These are phyloP conservation scores for Podarcis muralis DNA, from an alignment of 2,113 vertebrate species.

Conservation along the genomic window DNA sequence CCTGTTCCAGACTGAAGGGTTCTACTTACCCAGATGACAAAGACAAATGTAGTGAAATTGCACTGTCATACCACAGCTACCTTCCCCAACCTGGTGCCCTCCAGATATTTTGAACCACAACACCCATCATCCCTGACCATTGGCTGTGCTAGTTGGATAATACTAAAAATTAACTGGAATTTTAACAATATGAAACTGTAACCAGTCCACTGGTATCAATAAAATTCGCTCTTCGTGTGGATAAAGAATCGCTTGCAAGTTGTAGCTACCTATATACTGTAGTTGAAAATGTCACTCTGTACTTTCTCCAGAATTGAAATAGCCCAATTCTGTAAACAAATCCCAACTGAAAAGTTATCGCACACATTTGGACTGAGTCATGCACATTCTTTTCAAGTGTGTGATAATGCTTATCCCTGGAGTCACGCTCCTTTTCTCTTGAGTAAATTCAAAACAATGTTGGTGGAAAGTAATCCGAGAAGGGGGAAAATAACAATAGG, in stretches of 20 bases:
- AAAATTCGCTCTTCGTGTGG: background rate
- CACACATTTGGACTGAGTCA: conserved; percentile 54
- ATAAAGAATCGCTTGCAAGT: background rate
- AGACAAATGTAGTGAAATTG: background rate
- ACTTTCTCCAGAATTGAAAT: conserved; percentile 17
- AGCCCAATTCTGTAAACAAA: conserved; percentile 25
- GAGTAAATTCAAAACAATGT: conserved; percentile 1
- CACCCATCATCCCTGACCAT: no score
- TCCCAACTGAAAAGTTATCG: conserved; percentile 24
- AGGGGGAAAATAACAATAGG: background rate
- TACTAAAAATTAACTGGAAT: no score
- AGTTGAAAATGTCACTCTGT: conserved; percentile 7
- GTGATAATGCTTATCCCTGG: conserved; percentile 39
- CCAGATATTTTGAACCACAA: no score
- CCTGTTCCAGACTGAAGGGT: background rate
- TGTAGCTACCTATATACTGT: background rate
- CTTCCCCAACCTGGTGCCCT: no score
- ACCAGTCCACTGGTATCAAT: no score
- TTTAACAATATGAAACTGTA: no score
- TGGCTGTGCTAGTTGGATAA: no score
- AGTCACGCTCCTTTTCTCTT: conserved; percentile 30
- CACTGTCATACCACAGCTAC: no score
- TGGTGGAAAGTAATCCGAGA: conserved; percentile 8
- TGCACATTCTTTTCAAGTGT: conserved; percentile 53
- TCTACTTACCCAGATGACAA: background rate